A percentile compares a stretch with the other conserved stretches of the same genome.
These are phyloP conservation scores for Sebastes matsubarae DNA, from an alignment of 2,797 vertebrate genomes.

Conservation along the genomic window DNA sequence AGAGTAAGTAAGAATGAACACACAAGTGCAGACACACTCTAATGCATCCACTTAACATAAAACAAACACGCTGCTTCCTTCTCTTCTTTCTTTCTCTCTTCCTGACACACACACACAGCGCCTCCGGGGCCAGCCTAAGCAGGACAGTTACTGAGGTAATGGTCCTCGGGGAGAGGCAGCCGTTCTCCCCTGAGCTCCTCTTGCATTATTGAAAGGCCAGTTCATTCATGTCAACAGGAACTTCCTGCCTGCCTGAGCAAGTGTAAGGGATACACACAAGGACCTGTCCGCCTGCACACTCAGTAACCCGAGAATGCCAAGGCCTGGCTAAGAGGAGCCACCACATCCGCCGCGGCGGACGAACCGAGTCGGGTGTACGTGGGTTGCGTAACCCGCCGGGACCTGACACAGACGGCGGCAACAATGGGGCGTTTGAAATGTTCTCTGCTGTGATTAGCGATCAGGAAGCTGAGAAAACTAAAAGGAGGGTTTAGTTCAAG, in stretches of 20 bases:
- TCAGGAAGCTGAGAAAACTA: slow-evolving; percentile 14
- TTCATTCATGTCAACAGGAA: slow-evolving; percentile 77
- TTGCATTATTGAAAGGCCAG: slow-evolving; percentile 77
- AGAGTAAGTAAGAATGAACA: background rate
- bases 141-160: slow-evolving; percentile 71
- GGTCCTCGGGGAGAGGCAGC: slow-evolving; percentile 54
- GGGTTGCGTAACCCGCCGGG: slow-evolving; percentile 33
- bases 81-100: slow-evolving; percentile 19
- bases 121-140: slow-evolving; percentile 36
- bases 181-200: slow-evolving; percentile 55
- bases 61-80: slow-evolving; percentile 47
- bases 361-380: background rate
- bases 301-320: slow-evolving; percentile 70
- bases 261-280: slow-evolving; percentile 71
- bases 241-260: slow-evolving; percentile 74
- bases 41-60: slow-evolving; percentile 48
- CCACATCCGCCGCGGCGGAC: slow-evolving; percentile 46
- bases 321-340: slow-evolving; percentile 53
- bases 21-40: slow-evolving; percentile 17
- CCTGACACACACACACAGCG: slow-evolving; percentile 4
- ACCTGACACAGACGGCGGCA: slow-evolving; percentile 23
- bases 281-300: slow-evolving; percentile 55
- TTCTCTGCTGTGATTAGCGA: slow-evolving; percentile 25
- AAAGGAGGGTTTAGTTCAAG: slow-evolving; percentile 14
- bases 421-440: slow-evolving; percentile 44